Conservation (phyloP, 1,140 invertebrate species). For the Stenopsyche tienmushanensis region DNA sequence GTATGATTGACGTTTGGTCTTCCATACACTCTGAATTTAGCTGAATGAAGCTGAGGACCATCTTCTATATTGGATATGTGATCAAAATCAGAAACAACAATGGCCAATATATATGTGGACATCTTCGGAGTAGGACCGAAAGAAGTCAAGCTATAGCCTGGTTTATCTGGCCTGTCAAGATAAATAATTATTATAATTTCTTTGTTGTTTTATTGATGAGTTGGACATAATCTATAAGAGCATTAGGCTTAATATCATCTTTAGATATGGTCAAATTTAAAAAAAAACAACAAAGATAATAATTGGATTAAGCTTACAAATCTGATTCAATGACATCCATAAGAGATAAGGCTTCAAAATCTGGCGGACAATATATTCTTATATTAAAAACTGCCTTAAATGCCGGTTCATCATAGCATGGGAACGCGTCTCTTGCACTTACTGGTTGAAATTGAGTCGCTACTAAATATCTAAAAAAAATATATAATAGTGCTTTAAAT, state of each 20-base stretch:
- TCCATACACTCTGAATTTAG: conserved; percentile 63
- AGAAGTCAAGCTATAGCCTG: conserved; percentile 48
- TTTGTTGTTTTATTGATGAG: not conserved
- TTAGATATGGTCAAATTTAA: not conserved
- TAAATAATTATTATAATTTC: not conserved
- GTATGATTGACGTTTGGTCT: conserved; percentile 65
- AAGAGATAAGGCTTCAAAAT: conserved; percentile 42
- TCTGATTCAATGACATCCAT: not conserved
- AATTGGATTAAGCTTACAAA: conserved; percentile 50
- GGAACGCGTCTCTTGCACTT: conserved; percentile 85
- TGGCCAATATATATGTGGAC: conserved; percentile 81
- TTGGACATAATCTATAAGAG: not conserved
- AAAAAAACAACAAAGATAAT: not conserved
- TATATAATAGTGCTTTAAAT: no score
- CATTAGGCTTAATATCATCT: not conserved
- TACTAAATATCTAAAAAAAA: conserved; percentile 67
- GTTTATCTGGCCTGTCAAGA: conserved; percentile 47
- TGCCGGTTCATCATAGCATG: conserved; percentile 92
- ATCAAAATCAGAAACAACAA: conserved; percentile 73
- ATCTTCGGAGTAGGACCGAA: conserved; percentile 66
- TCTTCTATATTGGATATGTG: conserved; percentile 52
- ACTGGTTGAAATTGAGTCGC: conserved; percentile 87
- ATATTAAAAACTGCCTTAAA: conserved; percentile 86
- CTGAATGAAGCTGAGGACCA: conserved; percentile 46
- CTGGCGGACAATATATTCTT: conserved; percentile 70